phyloP scores from a whole-genome alignment of 2,888 invertebrate species.

The Opisthograptis luteolata region DNA sequence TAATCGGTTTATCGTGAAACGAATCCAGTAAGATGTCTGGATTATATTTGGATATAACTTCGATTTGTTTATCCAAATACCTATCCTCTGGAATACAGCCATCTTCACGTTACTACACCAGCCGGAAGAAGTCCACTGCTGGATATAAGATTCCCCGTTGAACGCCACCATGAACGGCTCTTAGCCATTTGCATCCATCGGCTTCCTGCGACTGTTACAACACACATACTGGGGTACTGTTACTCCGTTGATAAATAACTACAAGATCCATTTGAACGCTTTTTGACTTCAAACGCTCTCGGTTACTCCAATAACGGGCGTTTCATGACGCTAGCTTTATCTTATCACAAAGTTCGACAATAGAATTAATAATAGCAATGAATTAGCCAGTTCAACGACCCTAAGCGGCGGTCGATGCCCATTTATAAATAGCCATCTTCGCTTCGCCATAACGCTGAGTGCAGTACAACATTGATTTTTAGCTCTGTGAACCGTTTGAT shows the following conservation, averaged over 20 bases:
- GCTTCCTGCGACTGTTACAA: too few relatives aligned
- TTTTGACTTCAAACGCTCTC: slow-evolving; percentile 2
- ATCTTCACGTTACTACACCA: too few relatives aligned
- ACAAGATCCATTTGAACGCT: too few relatives aligned
- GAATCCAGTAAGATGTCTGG: slow-evolving; percentile 13
- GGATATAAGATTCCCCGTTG: too few relatives aligned
- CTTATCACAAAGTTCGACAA: slow-evolving; percentile 60
- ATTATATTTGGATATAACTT: too few relatives aligned
- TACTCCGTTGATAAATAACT: too few relatives aligned
- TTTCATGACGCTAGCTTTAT: slow-evolving; percentile 38
- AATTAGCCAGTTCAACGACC: slow-evolving; percentile 65
- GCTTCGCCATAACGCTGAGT: slow-evolving; percentile 55
- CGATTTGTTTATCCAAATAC: too few relatives aligned
- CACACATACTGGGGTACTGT: too few relatives aligned
- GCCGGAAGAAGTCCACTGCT: too few relatives aligned
- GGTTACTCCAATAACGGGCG: slow-evolving; percentile 3
- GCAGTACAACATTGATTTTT: slow-evolving; percentile 55
- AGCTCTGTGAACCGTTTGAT: slow-evolving; percentile 50
- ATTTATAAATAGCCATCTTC: slow-evolving; percentile 69
- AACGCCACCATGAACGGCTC: too few relatives aligned
- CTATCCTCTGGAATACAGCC: too few relatives aligned
- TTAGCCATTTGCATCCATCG: too few relatives aligned
- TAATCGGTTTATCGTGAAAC: slow-evolving; percentile 27
- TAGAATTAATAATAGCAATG: slow-evolving; percentile 45
- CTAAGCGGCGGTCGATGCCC: slow-evolving; percentile 57